phyloP scores from a whole-genome alignment of 2,113 vertebrate species.

The Callaeas wilsoni region DNA sequence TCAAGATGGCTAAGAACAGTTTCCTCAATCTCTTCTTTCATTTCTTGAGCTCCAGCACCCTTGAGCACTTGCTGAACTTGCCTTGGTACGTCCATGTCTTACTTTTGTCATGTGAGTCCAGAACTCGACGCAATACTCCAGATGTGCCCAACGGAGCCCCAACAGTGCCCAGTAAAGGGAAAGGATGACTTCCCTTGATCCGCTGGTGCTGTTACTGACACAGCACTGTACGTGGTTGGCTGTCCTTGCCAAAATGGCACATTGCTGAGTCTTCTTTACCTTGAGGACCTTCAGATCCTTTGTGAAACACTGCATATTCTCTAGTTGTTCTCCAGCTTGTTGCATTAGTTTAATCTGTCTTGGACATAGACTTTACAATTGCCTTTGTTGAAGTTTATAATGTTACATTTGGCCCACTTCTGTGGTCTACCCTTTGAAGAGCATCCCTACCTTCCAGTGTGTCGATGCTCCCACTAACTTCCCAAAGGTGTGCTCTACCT shows the following conservation, averaged over 20 bases:
- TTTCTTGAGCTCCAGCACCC: neutral
- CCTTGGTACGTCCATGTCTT: neutral
- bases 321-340: neutral
- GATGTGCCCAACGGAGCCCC: neutral
- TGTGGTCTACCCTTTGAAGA: neutral
- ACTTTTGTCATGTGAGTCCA: neutral
- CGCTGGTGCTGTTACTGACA: neutral
- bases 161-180: neutral
- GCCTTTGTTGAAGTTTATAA: neutral
- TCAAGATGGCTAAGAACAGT: neutral
- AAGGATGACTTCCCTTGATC: neutral
- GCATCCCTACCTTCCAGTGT: neutral
- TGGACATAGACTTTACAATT: neutral
- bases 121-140: neutral
- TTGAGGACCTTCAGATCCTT: neutral
- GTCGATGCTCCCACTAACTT: neutral
- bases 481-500: neutral
- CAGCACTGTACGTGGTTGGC: accelerated
- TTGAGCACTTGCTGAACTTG: neutral
- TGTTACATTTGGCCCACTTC: neutral
- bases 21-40: neutral
- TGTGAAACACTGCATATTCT: neutral
- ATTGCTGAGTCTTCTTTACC: neutral
- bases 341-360: neutral
- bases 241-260: neutral